Conservation (phyloP, 2,113 vertebrate genomes). For the Orycteropus afer region DNA sequence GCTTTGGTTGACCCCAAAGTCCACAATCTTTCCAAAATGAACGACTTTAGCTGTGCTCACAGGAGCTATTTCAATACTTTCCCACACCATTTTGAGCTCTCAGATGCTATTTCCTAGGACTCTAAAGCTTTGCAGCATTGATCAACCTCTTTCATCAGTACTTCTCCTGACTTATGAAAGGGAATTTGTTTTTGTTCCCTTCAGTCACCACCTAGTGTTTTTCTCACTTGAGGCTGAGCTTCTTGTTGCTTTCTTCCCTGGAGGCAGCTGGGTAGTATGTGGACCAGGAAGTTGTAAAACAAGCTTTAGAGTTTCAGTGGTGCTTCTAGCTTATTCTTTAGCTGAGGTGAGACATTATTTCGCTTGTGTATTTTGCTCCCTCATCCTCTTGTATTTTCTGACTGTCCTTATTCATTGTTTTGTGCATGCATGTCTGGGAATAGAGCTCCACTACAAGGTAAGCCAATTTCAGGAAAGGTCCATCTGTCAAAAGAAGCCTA, state of each 20-base stretch:
- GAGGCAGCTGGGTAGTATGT: background rate
- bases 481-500: background rate
- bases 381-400: background rate
- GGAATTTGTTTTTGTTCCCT: background rate
- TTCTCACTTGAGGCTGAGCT: background rate
- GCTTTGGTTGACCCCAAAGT: background rate
- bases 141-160: background rate
- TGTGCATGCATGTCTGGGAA: background rate
- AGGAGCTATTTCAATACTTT: background rate
- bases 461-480: constrained; percentile 62
- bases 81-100: background rate
- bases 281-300: background rate
- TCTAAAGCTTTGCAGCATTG: background rate
- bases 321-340: background rate
- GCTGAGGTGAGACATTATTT: constrained; percentile 10
- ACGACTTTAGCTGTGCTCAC: background rate
- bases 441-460: constrained; percentile 26
- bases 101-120: background rate
- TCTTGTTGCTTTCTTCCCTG: background rate
- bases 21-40: background rate
- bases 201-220: background rate
- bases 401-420: background rate
- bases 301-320: background rate
- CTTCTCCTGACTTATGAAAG: background rate
- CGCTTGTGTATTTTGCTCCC: background rate